A percentile compares a stretch with the other conserved stretches of the same genome.
phyloP scores from a whole-genome alignment of 2,113 vertebrate species.

The Stigmatopora argus region DNA sequence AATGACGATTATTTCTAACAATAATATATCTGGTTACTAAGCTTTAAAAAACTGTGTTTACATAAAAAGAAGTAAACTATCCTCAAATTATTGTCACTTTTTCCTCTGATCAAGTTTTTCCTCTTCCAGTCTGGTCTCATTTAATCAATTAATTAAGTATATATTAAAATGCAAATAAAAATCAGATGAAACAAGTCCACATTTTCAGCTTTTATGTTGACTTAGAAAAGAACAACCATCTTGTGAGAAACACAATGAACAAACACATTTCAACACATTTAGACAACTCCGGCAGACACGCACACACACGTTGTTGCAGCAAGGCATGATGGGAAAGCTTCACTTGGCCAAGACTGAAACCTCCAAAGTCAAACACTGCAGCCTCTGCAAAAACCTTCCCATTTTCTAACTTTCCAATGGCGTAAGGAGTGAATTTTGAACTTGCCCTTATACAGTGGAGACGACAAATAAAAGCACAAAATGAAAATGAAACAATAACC shows the following conservation, averaged over 20 bases:
- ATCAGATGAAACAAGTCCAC: background rate
- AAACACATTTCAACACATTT: constrained; percentile 42
- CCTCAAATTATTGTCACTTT: too few species aligned
- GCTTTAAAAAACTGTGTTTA: background rate
- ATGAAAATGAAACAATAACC: background rate
- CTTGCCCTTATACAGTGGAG: background rate
- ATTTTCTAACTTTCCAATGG: background rate
- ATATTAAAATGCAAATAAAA: background rate
- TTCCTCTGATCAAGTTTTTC: too few species aligned
- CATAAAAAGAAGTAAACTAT: background rate
- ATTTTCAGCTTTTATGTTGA: constrained; percentile 44
- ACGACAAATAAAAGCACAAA: background rate
- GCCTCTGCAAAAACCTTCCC: too few species aligned
- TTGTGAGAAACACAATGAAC: constrained; percentile 57
- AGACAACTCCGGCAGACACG: constrained; percentile 24
- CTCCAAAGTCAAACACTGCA: too few species aligned
- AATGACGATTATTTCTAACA: constrained; percentile 49
- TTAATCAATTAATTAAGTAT: too few species aligned
- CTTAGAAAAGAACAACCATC: constrained; percentile 62
- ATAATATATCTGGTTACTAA: constrained; percentile 20
- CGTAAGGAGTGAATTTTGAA: background rate
- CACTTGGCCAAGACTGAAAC: too few species aligned
- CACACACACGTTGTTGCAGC: constrained; percentile 35
- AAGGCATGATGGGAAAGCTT: constrained; percentile 21
- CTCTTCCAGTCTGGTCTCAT: too few species aligned